phyloP scores from a whole-genome alignment of 2,888 invertebrate species.

The Trisateles emortualis region DNA sequence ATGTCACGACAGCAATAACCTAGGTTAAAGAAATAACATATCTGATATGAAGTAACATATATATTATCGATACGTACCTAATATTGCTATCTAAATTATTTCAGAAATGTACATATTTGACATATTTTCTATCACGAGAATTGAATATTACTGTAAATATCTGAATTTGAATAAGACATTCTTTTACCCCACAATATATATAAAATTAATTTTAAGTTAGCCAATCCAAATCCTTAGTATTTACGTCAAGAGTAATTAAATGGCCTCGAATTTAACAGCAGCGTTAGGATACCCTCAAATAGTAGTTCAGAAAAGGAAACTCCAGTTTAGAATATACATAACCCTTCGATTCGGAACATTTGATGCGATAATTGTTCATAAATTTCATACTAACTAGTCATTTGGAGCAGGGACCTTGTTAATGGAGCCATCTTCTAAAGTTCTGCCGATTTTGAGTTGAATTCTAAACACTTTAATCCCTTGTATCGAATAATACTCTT shows the following conservation, averaged over 20 bases:
- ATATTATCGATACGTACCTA: no score
- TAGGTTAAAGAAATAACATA: no score
- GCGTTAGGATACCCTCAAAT: constrained; percentile 21
- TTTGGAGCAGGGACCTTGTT: constrained; percentile 32
- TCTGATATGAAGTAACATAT: no score
- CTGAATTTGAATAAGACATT: no score
- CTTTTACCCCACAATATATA: no score
- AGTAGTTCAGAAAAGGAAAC: constrained; percentile 18
- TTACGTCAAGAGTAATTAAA: constrained; percentile 18
- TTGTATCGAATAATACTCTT: constrained; percentile 9
- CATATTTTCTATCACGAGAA: no score
- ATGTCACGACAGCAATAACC: no score
- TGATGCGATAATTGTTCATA: constrained; percentile 31
- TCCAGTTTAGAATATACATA: constrained; percentile 9
- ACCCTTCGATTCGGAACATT: constrained; percentile 30
- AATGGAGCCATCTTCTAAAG: constrained; percentile 23
- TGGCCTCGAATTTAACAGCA: constrained; percentile 19
- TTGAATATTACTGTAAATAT: no score
- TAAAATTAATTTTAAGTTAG: no score
- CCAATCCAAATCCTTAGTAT: neutral
- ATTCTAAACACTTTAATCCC: constrained; percentile 21
- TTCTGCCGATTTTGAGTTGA: constrained; percentile 11
- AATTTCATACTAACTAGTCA: constrained; percentile 39
- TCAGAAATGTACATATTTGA: no score
- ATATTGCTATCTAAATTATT: no score